Percentiles rank a stretch among this genome's conserved stretches.
These are phyloP conservation scores for Metopolophium dirhodum DNA, from an alignment of 1,140 invertebrate species.

Conservation along the genomic window DNA sequence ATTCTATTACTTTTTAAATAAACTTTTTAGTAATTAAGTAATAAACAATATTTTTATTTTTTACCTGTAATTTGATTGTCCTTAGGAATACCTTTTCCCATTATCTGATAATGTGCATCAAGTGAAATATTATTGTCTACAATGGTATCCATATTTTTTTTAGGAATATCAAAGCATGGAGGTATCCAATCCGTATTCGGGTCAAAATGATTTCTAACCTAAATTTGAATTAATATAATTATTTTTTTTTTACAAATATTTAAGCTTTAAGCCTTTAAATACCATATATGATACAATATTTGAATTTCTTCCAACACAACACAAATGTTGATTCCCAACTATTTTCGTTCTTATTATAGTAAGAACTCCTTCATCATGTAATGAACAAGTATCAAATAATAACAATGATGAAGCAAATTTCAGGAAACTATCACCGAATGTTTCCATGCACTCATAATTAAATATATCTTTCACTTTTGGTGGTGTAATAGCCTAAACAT, in stretches of 20 bases:
- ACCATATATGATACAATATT: constrained; percentile 64
- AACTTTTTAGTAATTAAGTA: too few species aligned
- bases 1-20: too few species aligned
- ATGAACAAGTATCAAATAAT: constrained; percentile 74
- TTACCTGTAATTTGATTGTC: constrained; percentile 64
- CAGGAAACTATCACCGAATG: constrained; percentile 87
- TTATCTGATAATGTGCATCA: constrained; percentile 64
- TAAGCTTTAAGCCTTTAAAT: background rate
- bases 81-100: constrained; percentile 60
- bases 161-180: constrained; percentile 64
- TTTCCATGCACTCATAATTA: constrained; percentile 83
- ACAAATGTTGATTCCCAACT: constrained; percentile 84
- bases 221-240: background rate
- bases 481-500: constrained; percentile 72
- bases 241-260: background rate
- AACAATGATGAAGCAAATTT: constrained; percentile 80
- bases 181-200: constrained; percentile 68
- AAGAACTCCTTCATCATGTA: constrained; percentile 77
- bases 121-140: constrained; percentile 61
- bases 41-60: constrained; percentile 57
- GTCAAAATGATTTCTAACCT: constrained; percentile 17
- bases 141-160: constrained; percentile 58
- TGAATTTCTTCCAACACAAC: constrained; percentile 69
- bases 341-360: constrained; percentile 77
- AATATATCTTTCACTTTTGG: constrained; percentile 72